These are phyloP conservation scores for Eunapius fragilis DNA, from an alignment of 37 sponge, comb jelly and placozoan genomes.

Conservation along the genomic window DNA sequence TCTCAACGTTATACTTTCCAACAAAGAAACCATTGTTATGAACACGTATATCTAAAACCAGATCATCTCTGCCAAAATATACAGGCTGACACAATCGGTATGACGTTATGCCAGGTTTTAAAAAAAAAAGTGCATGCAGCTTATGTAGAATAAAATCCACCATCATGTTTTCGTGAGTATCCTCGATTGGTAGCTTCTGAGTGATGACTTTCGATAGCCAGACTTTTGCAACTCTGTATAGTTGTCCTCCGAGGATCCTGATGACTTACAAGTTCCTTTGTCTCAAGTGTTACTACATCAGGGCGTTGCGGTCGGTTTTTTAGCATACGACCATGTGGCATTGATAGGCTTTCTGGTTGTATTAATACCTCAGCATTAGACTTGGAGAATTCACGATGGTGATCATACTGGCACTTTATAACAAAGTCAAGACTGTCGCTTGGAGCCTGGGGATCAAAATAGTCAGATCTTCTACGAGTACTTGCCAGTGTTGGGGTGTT, in stretches of 20 bases:
- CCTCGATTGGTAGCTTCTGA: conserved; percentile 94
- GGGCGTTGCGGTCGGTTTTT: conserved; percentile 64
- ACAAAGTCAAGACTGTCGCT: conserved; percentile 91
- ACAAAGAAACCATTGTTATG: no score
- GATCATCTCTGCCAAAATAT: no score
- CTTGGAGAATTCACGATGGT: conserved; percentile 84
- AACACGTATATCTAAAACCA: no score
- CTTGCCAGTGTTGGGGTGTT: conserved; percentile 82
- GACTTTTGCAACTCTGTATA: conserved; percentile 66
- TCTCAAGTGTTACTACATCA: conserved; percentile 51
- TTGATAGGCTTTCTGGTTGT: conserved; percentile 83
- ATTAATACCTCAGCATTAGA: conserved; percentile 78
- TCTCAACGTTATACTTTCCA: no score
- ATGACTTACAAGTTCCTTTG: conserved; percentile 37
- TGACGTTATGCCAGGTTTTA: no score
- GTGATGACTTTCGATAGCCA: conserved; percentile 95
- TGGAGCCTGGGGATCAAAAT: conserved; percentile 92
- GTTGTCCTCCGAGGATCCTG: conserved; percentile 57
- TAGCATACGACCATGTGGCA: conserved; percentile 74
- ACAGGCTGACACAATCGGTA: no score
- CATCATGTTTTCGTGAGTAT: conserved; percentile 96
- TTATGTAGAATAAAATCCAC: conserved; percentile 93
- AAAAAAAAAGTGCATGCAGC: no score
- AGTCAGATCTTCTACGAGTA: conserved; percentile 55
- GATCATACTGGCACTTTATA: conserved; percentile 91